Conservation (phyloP, 1,140 invertebrate genomes). For the Steinernema khuongi region DNA sequence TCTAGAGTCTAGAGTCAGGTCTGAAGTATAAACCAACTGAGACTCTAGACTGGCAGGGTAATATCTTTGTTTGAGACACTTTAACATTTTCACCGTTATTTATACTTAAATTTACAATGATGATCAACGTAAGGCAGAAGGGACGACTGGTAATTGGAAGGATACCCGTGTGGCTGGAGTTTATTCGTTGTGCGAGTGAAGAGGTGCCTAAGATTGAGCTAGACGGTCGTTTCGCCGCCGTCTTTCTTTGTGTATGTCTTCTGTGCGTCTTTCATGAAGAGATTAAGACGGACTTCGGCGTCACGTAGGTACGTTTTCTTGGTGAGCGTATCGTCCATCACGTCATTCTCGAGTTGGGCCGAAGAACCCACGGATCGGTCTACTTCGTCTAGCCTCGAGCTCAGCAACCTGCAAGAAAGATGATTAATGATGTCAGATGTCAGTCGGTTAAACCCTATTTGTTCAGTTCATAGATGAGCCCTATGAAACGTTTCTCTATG, state of each 20-base stretch:
- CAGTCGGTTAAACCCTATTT: neutral
- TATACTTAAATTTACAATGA: neutral
- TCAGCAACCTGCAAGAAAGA: constrained; percentile 2
- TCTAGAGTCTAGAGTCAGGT: too few relatives aligned
- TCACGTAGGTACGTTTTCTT: constrained; percentile 30
- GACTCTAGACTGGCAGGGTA: neutral
- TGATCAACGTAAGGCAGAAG: neutral
- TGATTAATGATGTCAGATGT: neutral
- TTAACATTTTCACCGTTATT: neutral
- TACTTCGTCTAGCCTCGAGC: constrained; percentile 17
- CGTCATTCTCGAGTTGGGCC: constrained; percentile 27
- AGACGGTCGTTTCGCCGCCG: constrained; percentile 19
- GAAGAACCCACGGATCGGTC: constrained; percentile 39
- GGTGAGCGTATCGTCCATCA: constrained; percentile 24
- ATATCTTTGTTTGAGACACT: neutral
- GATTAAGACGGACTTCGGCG: constrained; percentile 34
- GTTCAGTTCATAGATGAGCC: constrained; percentile 26
- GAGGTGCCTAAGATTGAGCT: constrained; percentile 7
- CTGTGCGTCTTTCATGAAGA: constrained; percentile 29
- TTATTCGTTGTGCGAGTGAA: neutral
- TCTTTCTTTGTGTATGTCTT: neutral
- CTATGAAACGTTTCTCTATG: constrained; percentile 14
- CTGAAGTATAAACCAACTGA: neutral
- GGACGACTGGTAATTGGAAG: neutral
- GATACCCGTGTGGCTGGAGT: neutral